Conservation (phyloP, 2,113 vertebrate genomes). For the Cyrtonyx montezumae region DNA sequence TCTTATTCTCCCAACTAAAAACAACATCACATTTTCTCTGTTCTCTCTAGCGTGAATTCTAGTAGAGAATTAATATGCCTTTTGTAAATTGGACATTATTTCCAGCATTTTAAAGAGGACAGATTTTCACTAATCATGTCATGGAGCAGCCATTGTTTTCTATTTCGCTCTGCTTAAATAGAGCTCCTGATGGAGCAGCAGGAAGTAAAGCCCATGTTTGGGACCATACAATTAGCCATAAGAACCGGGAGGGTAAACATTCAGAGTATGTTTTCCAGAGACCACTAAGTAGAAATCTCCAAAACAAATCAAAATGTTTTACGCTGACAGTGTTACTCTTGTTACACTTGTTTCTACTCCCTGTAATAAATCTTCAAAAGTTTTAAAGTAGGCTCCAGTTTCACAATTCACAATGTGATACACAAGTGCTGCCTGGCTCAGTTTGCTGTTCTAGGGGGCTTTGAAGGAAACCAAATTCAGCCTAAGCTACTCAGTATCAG, state of each 20-base stretch:
- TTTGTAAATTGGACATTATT: background rate
- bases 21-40: background rate
- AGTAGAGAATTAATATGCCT: background rate
- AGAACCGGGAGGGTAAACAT: background rate
- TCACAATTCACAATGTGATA: background rate
- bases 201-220: background rate
- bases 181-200: background rate
- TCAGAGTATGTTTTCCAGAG: background rate
- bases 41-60: background rate
- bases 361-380: background rate
- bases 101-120: background rate
- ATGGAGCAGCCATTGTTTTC: background rate
- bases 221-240: background rate
- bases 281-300: background rate
- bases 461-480: background rate
- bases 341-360: background rate
- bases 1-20: background rate
- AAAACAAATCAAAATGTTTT: slow-evolving; percentile 14
- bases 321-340: background rate
- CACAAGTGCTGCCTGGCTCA: background rate
- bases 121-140: background rate
- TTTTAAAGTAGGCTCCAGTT: background rate
- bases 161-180: background rate
- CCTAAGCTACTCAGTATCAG: background rate
- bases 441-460: background rate